phyloP scores from a whole-genome alignment of 2,888 invertebrate species.

The Hipparchia sbordonii region DNA sequence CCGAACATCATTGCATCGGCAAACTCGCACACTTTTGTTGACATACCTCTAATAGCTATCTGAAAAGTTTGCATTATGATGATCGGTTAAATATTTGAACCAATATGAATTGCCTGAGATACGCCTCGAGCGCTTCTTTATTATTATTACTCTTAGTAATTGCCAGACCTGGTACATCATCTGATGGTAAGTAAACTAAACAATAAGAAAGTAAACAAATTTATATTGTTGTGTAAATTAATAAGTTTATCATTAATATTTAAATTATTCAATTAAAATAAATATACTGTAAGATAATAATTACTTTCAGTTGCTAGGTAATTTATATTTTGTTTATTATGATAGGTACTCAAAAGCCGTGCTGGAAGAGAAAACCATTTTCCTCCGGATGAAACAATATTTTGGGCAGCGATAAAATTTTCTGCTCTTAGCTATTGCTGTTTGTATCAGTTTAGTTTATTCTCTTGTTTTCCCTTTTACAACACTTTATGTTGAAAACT shows the following conservation, averaged over 20 bases:
- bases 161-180: conserved; percentile 60
- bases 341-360: not conserved
- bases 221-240: not conserved
- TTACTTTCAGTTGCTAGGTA: not conserved
- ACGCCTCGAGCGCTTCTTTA: conserved; percentile 58
- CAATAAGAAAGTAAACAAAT: conserved; percentile 10
- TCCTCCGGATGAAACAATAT: conserved; percentile 18
- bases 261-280: not conserved
- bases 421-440: conserved; percentile 23
- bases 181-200: conserved; percentile 67
- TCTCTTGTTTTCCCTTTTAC: conserved; percentile 31
- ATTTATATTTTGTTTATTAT: not conserved
- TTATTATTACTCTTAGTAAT: conserved; percentile 61
- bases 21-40: conserved; percentile 63
- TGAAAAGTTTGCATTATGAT: conserved; percentile 67
- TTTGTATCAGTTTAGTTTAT: conserved; percentile 33
- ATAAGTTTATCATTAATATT: not conserved
- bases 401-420: conserved; percentile 32
- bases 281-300: not conserved
- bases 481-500: conserved; percentile 32
- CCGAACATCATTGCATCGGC: conserved; percentile 57
- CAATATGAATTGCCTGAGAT: conserved; percentile 67
- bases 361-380: too few relatives aligned
- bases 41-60: conserved; percentile 56
- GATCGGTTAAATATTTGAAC: conserved; percentile 65